These are phyloP conservation scores for Saccostrea cuccullata DNA, from an alignment of 1,140 invertebrate genomes.

Conservation along the genomic window DNA sequence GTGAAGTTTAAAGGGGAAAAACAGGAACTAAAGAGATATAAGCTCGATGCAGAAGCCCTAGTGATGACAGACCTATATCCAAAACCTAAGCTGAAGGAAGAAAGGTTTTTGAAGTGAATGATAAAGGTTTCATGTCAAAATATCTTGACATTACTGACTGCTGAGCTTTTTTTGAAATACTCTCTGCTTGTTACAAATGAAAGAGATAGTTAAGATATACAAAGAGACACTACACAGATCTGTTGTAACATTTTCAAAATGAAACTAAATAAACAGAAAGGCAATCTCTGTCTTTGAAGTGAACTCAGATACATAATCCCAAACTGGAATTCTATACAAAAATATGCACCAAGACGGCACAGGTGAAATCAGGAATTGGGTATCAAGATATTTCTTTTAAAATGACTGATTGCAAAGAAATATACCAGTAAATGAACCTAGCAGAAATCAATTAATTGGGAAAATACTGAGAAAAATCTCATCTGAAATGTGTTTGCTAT, in stretches of 20 bases:
- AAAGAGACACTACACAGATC: neutral
- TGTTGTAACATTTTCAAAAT: neutral
- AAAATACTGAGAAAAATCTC: neutral
- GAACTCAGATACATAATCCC: neutral
- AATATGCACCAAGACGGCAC: slow-evolving; percentile 2
- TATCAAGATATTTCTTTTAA: neutral
- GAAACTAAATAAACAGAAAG: slow-evolving; percentile 21
- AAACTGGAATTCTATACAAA: slow-evolving; percentile 3
- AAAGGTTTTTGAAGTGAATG: slow-evolving; percentile 7
- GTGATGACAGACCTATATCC: slow-evolving; percentile 31
- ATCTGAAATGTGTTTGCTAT: neutral
- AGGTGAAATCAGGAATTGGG: neutral
- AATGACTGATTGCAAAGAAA: neutral
- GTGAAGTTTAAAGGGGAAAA: neutral
- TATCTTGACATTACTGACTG: slow-evolving; percentile 33
- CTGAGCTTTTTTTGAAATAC: neutral
- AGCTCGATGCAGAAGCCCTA: slow-evolving; percentile 3
- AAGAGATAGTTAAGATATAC: slow-evolving; percentile 21
- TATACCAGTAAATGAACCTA: neutral
- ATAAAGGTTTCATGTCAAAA: slow-evolving; percentile 36
- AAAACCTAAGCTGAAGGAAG: neutral
- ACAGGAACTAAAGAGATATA: slow-evolving; percentile 5
- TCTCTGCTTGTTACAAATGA: slow-evolving; percentile 1
- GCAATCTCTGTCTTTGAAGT: slow-evolving; percentile 24
- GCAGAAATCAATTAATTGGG: neutral